Base-by-base conservation (phyloP, 2,888 invertebrate genomes). In the Baronia brevicornis region DNA sequence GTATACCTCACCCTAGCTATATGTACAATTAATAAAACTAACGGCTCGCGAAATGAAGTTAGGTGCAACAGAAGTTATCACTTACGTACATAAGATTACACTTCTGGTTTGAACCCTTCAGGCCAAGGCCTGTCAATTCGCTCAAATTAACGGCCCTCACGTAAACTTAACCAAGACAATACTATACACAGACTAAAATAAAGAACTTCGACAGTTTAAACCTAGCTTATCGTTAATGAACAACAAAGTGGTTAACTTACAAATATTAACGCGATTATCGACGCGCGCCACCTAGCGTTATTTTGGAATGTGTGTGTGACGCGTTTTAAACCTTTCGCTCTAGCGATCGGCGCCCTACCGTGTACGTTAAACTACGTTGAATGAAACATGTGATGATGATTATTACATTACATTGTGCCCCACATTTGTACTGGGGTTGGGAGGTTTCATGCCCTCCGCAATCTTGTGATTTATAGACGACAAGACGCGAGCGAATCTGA, bases 171-270 rank as follows among this genome's bases (percentile, higher is more conserved):
- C 57, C 64, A 65, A 72, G 57, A 73, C 60, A 77, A 78, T 78
- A 77, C 78, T 74, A 78, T 77, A 79, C 77, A 80, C 74, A 78
- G 68, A 80, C 72, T 74, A 73, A 71, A 70, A 62, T 64, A 71
- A 61, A 74, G 74, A 73, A 79, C 78, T 77, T 74, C 75, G 66
- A 79, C 70, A 80, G 70, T 78, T 79, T 82, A 79, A 73, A 70
- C 54, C 80, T 82, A 82, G 72, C 82, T 82, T 82, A 82, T 66
- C 73, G 68, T 72, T 82, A 80, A 80, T 82, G 82, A 82, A 82
- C 82, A 82, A 78, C 80, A 79, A 72, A 77, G 80, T 82, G 82
- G 82, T 79, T 78, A 80, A 79, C 71, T 70, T 72, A 75, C 68
- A 74, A 65, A 61, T 56, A 60, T 70, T 59, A 68, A 68, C 73